These are phyloP conservation scores for Microdon myrmicae DNA, from an alignment of 2,888 invertebrate genomes.

Conservation along the genomic window DNA sequence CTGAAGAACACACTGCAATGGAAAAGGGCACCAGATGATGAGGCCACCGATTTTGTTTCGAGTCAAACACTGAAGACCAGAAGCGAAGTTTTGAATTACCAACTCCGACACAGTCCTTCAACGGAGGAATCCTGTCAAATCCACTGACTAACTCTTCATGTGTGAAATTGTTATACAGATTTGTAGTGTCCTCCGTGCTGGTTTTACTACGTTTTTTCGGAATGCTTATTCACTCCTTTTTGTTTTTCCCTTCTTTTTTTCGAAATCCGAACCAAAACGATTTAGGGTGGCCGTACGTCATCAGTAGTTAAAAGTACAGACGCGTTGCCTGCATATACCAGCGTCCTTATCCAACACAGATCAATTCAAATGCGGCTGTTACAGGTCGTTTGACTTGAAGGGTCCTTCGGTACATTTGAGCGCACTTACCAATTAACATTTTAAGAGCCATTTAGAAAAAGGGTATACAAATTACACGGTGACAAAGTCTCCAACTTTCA, in stretches of 20 bases:
- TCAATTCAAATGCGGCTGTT: conserved; percentile 2
- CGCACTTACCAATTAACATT: conserved; percentile 51
- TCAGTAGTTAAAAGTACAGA: conserved; percentile 38
- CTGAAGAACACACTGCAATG: not conserved
- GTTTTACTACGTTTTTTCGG: conserved; percentile 17
- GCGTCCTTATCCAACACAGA: too few species aligned
- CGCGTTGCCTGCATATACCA: too few species aligned
- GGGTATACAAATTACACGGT: conserved; percentile 11
- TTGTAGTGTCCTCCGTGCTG: conserved; percentile 19
- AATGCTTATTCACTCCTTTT: too few species aligned
- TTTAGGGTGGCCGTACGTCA: conserved; percentile 22
- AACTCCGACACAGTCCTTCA: conserved; percentile 13
- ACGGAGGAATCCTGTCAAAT: conserved; percentile 13
- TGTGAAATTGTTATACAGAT: conserved; percentile 48
- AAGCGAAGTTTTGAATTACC: conserved; percentile 48
- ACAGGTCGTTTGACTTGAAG: conserved; percentile 42
- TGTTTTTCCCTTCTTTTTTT: too few species aligned
- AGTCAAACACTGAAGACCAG: conserved; percentile 46
- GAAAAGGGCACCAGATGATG: not conserved
- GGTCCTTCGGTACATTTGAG: conserved; percentile 47
- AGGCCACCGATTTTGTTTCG: too few species aligned
- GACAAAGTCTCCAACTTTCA: conserved; percentile 30
- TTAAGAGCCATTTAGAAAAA: conserved; percentile 42
- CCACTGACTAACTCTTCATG: conserved; percentile 29
- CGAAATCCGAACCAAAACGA: conserved; percentile 39